phyloP scores from a whole-genome alignment of 2,888 invertebrate species.

The Cephus pulcher region DNA sequence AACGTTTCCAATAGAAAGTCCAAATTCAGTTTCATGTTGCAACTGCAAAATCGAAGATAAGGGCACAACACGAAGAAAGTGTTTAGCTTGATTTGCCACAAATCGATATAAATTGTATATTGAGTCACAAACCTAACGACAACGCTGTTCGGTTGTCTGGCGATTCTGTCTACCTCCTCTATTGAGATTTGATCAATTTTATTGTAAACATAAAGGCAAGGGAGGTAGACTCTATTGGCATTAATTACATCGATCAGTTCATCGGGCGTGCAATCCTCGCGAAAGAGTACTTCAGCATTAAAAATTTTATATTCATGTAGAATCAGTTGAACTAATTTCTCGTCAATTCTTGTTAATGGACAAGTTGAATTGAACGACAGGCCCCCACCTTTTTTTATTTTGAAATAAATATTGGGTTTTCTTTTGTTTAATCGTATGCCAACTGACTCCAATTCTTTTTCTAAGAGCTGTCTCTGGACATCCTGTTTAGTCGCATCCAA shows the following conservation, averaged over 20 bases:
- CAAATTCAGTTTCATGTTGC: conserved; percentile 98
- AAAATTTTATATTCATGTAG: conserved; percentile 98
- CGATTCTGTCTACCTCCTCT: conserved; percentile 96
- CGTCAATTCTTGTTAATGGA: conserved; percentile 90
- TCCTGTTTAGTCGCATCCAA: conserved; percentile 98
- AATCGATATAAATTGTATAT: neutral
- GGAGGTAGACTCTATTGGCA: conserved; percentile 91
- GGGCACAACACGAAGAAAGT: neutral
- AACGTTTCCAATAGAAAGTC: conserved; percentile 92
- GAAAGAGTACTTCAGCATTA: conserved; percentile 92
- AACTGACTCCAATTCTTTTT: conserved; percentile 96
- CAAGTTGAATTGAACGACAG: conserved; percentile 97
- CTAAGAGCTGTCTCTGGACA: conserved; percentile 90
- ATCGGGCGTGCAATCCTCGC: conserved; percentile 95
- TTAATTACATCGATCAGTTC: conserved; percentile 98
- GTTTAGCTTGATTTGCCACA: too few species aligned
- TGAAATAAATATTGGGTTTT: conserved; percentile 98
- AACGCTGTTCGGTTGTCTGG: conserved; percentile 86
- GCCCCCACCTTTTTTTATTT: conserved; percentile 96
- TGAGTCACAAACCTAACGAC: conserved; percentile 82
- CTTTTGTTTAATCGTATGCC: conserved; percentile 95
- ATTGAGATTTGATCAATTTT: conserved; percentile 99
- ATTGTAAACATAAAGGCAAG: conserved; percentile 98
- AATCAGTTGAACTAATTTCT: conserved; percentile 98
- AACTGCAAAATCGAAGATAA: conserved; percentile 73